Evolutionary conservation across 1,140 invertebrate genomes (phyloP).

Genomic region (Neomicropteryx cornuta): DNA sequence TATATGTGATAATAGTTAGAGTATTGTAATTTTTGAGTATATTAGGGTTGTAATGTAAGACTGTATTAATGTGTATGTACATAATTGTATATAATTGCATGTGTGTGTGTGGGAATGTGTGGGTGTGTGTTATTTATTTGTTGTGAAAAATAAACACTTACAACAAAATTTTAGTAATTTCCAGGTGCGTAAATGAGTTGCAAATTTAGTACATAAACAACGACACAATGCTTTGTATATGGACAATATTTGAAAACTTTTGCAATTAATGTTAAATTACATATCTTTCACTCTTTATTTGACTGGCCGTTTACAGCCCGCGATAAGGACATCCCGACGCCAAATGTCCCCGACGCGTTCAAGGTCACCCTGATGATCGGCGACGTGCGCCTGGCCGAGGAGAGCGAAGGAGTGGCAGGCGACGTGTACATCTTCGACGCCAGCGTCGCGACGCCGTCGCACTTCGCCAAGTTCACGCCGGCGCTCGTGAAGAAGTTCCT

Average conservation of each 20-base stretch:
- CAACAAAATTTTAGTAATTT: too few species aligned
- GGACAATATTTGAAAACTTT: too few species aligned
- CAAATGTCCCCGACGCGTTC: constrained; percentile 53
- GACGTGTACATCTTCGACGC: constrained; percentile 75
- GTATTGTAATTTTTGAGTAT: too few species aligned
- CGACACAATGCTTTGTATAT: too few species aligned
- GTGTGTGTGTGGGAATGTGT: background rate
- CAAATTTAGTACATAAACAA: too few species aligned
- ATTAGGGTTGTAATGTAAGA: background rate
- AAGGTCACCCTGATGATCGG: constrained; percentile 74
- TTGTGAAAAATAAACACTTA: too few species aligned
- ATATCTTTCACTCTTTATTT: background rate
- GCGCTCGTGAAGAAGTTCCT: constrained; percentile 70
- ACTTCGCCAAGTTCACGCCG: constrained; percentile 74
- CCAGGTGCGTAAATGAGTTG: background rate
- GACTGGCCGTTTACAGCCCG: constrained; percentile 19
- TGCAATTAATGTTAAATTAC: too few species aligned
- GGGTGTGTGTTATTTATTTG: background rate
- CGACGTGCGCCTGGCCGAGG: constrained; percentile 63
- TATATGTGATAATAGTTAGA: background rate
- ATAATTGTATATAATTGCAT: background rate
- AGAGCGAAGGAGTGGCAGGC: constrained; percentile 65
- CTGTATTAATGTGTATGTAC: too few species aligned
- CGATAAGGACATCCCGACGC: constrained; percentile 33
- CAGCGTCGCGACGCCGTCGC: constrained; percentile 56